Base-by-base conservation (phyloP, 2,888 invertebrate genomes). In the Volucella zonaria region DNA sequence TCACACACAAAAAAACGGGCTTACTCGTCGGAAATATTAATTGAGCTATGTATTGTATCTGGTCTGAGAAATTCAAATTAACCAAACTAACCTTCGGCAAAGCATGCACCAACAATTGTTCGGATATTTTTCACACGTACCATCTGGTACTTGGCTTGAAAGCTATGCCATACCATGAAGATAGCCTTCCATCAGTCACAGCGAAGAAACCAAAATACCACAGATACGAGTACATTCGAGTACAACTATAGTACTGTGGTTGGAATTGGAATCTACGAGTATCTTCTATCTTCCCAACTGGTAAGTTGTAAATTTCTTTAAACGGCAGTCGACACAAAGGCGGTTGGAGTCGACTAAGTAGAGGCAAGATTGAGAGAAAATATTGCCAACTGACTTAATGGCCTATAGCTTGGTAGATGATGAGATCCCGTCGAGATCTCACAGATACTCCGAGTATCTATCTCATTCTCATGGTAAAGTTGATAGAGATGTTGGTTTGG, bases 41-140 rank as follows among this genome's bases (percentile, higher is more conserved):
- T 38, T 23, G 45, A 18, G 42, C 59, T 52, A n/a, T 1, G 18
- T 18, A 18, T n/a, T 40, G 59, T 31, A 6, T 31, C 31, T 9
- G 45, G 56, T 15, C 51, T 61, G 68, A 62, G 42, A 67, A 74
- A 78, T 74, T 74, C 43, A 78, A 82, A 82, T 82, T 68, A 82
- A 51, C 58, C 51, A 62, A 78, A 62, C 56, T 64, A 67, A 82
- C 73, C 82, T 82, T 82, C 73, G 51, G 15, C 12, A 23, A 14
- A 40, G 45, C 38, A 18, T 10, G 64, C 11, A 38, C 62, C 58
- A 77, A 68, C 47, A 45, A 43, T 6, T 51, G 15, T 38, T 67
- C 49, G 68, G 47, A 15, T 15, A 82, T 74, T 82, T 68, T 73
- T 56, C 56, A 31, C 73, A 78, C 67, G 82, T 68, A 77, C 54